Evolutionary conservation across 1,140 invertebrate genomes (phyloP), one percentile per base, ranked within the genome.

Genomic region (Wasmannia auropunctata): DNA sequence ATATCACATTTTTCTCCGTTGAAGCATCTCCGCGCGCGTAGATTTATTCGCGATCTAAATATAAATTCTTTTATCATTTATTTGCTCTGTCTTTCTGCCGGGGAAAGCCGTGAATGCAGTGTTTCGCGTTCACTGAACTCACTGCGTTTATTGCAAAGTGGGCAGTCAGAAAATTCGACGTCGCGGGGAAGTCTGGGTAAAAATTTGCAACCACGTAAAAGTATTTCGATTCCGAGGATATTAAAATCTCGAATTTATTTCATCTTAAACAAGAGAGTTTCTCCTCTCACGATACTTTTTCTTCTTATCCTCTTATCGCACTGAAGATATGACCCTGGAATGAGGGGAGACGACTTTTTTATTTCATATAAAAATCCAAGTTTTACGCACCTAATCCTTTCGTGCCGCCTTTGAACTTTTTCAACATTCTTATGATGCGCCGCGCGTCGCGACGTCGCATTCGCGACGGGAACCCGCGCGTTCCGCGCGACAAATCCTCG

Each of bases 1-100:
- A 83, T 58, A 83, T 83, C 14, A n/a, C n/a, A 56, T 83, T 58
- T 72, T 22, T 22, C 67, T 28, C 11, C 25, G 3, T 34, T 43
- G 7, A 43, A 11, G 7, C 62, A 16, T 40, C 1, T n/a, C n/a
- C n/a, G n/a, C 37, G 25, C 10, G 7, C 37, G 37, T 51, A 31
- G n/a, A 74, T 60, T 74, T 69, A 69, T 80, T 67, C 34, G n/a
- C 62, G 22, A 56, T 69, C 77, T 69, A 80, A 69, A 69, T 69
- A 69, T 80, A 80, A 40, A 56, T 69, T 56, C 43, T 56, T 80
- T 80, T 80, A 69, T 80, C 46, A 67, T 67, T 69, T 54, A 54
- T 37, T 16, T 49, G 16, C 10, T 37, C 46, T 22, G 75, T 22
- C 11, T 54, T 25, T 10, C 14, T 11, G n/a, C 11, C 40, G 58